These are phyloP conservation scores for Oophaga pumilio DNA, from an alignment of 2,113 vertebrate genomes.

Conservation along the genomic window DNA sequence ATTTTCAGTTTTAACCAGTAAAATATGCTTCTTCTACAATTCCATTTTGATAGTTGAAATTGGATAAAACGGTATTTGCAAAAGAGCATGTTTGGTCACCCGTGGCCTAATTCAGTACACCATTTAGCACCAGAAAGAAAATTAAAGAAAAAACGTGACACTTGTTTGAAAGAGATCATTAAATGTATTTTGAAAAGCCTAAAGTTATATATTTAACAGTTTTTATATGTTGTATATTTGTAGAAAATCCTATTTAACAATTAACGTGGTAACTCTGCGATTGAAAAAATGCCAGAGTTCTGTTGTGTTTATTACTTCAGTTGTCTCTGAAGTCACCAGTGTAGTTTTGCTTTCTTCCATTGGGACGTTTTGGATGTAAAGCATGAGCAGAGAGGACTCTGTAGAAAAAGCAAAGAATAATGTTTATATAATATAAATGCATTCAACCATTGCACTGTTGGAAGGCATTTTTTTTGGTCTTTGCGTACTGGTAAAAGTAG, in stretches of 20 bases:
- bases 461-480: slow-evolving; percentile 64
- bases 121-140: slow-evolving; percentile 79
- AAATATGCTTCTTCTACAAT: slow-evolving; percentile 83
- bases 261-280: slow-evolving; percentile 84
- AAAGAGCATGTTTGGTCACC: slow-evolving; percentile 84
- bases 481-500: slow-evolving; percentile 80
- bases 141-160: slow-evolving; percentile 79
- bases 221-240: slow-evolving; percentile 99
- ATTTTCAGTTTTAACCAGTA: slow-evolving; percentile 87
- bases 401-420: slow-evolving; percentile 75
- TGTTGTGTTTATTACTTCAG: slow-evolving; percentile 84
- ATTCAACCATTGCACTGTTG: slow-evolving; percentile 71
- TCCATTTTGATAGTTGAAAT: slow-evolving; percentile 81
- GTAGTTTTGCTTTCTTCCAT: slow-evolving; percentile 78
- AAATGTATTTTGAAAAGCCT: slow-evolving; percentile 99
- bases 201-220: slow-evolving; percentile 99
- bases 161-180: slow-evolving; percentile 91
- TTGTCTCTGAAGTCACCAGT: slow-evolving; percentile 81
- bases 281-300: slow-evolving; percentile 76
- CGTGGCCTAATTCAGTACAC: slow-evolving; percentile 74
- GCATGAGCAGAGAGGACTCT: slow-evolving; percentile 76
- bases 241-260: slow-evolving; percentile 98
- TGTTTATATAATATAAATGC: slow-evolving; percentile 77
- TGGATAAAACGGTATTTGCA: slow-evolving; percentile 80
- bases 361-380: slow-evolving; percentile 72